Percentiles rank a stretch among this genome's conserved stretches.
Evolutionary conservation across 92 coral and sea anemone genomes (phyloP).

Genomic region (Actinernus sp.): DNA sequence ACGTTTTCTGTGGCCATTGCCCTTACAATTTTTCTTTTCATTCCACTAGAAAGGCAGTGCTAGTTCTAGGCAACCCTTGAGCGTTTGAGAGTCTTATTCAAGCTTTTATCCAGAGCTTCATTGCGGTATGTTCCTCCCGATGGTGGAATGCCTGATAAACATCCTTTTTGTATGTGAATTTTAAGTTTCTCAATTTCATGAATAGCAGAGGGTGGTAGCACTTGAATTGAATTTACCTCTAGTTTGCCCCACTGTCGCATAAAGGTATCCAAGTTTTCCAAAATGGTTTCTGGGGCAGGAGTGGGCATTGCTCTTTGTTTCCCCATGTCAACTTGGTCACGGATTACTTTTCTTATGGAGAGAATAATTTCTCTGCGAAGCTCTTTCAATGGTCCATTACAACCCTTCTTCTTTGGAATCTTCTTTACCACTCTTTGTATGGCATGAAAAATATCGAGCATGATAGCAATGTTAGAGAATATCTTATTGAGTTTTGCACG

Average conservation of each 20-base stretch:
- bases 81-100: conserved; percentile 27
- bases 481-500: too few relatives aligned
- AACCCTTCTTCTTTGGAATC: too few relatives aligned
- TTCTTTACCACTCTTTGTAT: too few relatives aligned
- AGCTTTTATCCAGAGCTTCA: conserved; percentile 43
- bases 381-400: conserved; percentile 52
- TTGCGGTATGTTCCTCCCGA: conserved; percentile 55
- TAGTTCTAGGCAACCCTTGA: conserved; percentile 38
- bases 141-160: conserved; percentile 69
- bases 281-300: conserved; percentile 64
- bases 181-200: conserved; percentile 50
- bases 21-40: conserved; percentile 26
- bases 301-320: conserved; percentile 67
- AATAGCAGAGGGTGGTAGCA: conserved; percentile 52
- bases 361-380: conserved; percentile 59
- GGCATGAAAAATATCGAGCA: too few relatives aligned
- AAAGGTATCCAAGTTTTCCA: conserved; percentile 55
- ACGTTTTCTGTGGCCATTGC: not conserved
- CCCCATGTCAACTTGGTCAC: conserved; percentile 53
- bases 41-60: conserved; percentile 56
- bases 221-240: conserved; percentile 41
- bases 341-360: conserved; percentile 31
- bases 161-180: conserved; percentile 48
- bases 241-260: conserved; percentile 47
- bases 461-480: too few relatives aligned